Evolutionary conservation across 2,888 invertebrate species (phyloP).

Genomic region (Spilosoma lubricipeda): DNA sequence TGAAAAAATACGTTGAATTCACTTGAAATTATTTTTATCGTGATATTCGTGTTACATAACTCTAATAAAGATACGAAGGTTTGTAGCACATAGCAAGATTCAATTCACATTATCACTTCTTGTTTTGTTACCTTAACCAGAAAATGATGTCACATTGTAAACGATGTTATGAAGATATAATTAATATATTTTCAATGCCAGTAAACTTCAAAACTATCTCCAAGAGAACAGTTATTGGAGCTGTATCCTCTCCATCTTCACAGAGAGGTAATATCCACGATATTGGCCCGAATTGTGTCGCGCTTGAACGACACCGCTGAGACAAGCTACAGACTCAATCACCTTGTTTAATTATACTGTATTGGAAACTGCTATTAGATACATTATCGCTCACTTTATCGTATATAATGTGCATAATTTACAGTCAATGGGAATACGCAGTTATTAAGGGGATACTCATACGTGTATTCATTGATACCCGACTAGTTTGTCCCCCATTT

Average conservation of each 20-base stretch:
- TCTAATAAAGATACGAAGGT: not conserved
- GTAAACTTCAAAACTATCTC: not conserved
- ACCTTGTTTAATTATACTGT: constrained; percentile 1
- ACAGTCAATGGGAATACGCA: not conserved
- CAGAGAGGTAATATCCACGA: not conserved
- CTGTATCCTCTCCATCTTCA: not conserved
- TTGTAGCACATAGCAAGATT: not conserved
- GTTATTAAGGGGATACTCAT: not conserved
- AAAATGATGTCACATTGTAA: not conserved
- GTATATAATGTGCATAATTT: not conserved
- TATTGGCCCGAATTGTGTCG: not conserved
- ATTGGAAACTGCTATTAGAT: not conserved
- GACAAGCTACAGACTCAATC: not conserved
- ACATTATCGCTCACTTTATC: not conserved
- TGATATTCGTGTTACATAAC: not conserved
- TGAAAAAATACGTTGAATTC: not conserved
- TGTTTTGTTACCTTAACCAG: not conserved
- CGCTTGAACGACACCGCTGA: not conserved
- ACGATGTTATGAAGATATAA: not conserved
- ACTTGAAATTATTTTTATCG: not conserved
- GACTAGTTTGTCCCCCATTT: too few relatives aligned
- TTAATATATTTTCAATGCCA: not conserved
- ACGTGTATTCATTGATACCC: too few relatives aligned
- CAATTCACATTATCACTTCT: not conserved
- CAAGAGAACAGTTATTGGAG: not conserved